Evolutionary conservation across 2,113 vertebrate genomes (phyloP).

Genomic region (Phyllostomus hastatus): DNA sequence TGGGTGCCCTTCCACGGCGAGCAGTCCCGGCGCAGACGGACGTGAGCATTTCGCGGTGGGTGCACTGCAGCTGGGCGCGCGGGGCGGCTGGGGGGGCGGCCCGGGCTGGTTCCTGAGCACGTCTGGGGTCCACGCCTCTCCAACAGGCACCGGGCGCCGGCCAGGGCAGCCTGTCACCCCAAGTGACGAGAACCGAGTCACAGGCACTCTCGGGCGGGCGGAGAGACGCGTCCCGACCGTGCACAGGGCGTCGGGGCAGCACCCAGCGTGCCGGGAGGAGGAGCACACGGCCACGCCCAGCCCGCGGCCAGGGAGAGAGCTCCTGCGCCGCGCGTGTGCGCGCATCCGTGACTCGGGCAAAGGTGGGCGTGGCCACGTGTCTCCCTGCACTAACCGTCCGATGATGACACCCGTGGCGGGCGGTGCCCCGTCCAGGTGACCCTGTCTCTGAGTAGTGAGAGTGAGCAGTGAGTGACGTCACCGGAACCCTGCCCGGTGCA

Average conservation of each 20-base stretch:
- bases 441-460: no score
- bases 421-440: fast-evolving
- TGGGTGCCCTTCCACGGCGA: fast-evolving
- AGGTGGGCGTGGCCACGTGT: fast-evolving
- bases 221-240: fast-evolving
- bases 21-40: fast-evolving
- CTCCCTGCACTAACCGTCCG: fast-evolving
- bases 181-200: not conserved
- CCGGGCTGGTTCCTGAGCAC: not conserved
- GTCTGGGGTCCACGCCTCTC: not conserved
- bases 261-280: not conserved
- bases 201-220: no score
- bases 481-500: not conserved
- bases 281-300: fast-evolving
- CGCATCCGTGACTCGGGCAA: fast-evolving
- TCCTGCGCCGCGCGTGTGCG: fast-evolving
- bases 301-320: fast-evolving
- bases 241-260: fast-evolving
- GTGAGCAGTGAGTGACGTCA: not conserved
- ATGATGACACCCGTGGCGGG: no score
- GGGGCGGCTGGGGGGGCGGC: fast-evolving
- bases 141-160: not conserved
- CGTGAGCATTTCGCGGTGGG: not conserved
- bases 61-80: fast-evolving
- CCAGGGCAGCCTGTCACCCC: not conserved